Evolutionary conservation across 2,888 invertebrate species (phyloP).

Genomic region (Desoria tigrina): DNA sequence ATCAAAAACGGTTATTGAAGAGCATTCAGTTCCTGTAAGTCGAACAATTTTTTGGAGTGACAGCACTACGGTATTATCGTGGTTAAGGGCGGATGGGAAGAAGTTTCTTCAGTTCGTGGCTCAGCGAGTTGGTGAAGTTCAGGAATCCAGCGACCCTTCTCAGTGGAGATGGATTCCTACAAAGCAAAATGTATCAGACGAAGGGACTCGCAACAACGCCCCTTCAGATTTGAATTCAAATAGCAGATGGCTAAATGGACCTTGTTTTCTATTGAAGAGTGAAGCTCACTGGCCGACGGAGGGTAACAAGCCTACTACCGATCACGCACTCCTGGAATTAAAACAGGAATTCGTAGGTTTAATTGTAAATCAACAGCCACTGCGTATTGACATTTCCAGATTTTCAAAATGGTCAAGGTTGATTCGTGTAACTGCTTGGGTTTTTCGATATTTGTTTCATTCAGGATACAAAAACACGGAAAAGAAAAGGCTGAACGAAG

Average conservation of each 20-base stretch:
- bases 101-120: constrained; percentile 41
- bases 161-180: constrained; percentile 50
- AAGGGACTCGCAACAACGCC: constrained; percentile 38
- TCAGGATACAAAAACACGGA: not conserved
- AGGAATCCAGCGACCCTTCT: constrained; percentile 10
- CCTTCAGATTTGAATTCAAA: constrained; percentile 10
- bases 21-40: constrained; percentile 3
- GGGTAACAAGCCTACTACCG: too few relatives aligned
- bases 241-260: constrained; percentile 47
- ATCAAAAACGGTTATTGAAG: not conserved
- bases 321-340: not conserved
- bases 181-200: constrained; percentile 46
- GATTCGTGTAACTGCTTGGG: not conserved
- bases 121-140: constrained; percentile 45
- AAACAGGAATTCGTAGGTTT: not conserved
- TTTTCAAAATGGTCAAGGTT: not conserved
- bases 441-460: not conserved
- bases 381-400: not conserved
- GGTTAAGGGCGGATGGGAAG: constrained; percentile 37
- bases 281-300: constrained; percentile 36
- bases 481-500: not conserved
- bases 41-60: constrained; percentile 35
- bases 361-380: not conserved
- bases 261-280: constrained; percentile 33
- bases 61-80: constrained; percentile 37